Percentiles rank a stretch among this genome's conserved stretches.
Evolutionary conservation across 2,888 invertebrate species (phyloP).

Genomic region (Drosophila birchii): DNA sequence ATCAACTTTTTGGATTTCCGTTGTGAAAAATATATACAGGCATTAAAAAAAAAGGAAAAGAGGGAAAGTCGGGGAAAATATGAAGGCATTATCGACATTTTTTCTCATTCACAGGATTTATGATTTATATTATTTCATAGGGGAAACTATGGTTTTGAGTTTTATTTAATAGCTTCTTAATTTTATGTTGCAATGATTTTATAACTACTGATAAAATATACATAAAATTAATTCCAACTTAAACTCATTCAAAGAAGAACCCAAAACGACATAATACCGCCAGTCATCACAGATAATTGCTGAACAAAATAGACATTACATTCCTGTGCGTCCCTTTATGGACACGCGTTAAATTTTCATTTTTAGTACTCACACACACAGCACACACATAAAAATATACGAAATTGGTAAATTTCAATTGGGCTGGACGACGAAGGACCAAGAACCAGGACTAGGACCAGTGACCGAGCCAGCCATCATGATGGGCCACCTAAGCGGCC

Average conservation of each 20-base stretch:
- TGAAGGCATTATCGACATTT: background rate
- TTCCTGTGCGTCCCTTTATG: conserved; percentile 63
- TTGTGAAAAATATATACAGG: conserved; percentile 39
- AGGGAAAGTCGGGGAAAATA: background rate
- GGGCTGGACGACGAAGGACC: conserved; percentile 26
- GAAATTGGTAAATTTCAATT: conserved; percentile 79
- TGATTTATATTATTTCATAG: background rate
- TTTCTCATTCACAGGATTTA: background rate
- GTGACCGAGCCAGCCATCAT: conserved; percentile 7
- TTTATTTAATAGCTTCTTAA: background rate
- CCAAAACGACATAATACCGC: background rate
- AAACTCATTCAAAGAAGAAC: background rate
- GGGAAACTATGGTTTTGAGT: background rate
- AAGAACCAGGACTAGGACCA: background rate
- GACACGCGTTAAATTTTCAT: conserved; percentile 68
- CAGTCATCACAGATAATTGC: conserved; percentile 12
- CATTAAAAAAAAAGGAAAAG: conserved; percentile 4
- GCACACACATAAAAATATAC: conserved; percentile 68
- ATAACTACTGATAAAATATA: background rate
- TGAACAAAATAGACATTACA: conserved; percentile 26
- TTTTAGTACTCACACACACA: conserved; percentile 57
- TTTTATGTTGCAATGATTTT: background rate
- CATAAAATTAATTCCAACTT: background rate
- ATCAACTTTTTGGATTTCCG: conserved; percentile 70
- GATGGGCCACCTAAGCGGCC: conserved; percentile 60